Evolutionary conservation across 2,113 vertebrate genomes (phyloP).

Genomic region (Erpornis zantholeuca): DNA sequence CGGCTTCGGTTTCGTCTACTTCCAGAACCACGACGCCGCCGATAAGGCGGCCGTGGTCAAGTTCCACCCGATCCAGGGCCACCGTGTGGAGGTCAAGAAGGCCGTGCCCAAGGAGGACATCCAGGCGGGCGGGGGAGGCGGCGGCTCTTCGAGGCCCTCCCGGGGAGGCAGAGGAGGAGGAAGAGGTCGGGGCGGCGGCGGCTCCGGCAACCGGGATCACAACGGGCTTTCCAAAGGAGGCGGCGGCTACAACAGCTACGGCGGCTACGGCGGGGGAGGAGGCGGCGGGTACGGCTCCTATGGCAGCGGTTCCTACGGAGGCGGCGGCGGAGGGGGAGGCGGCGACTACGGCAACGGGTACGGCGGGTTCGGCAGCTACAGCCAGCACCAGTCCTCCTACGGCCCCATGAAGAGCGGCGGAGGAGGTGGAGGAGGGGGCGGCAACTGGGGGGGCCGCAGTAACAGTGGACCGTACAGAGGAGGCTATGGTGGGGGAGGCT

Average conservation of each 20-base stretch:
- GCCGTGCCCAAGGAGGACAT: conserved; percentile 91
- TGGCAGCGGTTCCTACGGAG: conserved; percentile 74
- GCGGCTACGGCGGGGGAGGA: conserved; percentile 76
- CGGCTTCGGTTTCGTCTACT: conserved; percentile 97
- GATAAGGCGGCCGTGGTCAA: conserved; percentile 95
- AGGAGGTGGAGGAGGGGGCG: conserved; percentile 83
- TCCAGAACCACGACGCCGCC: conserved; percentile 90
- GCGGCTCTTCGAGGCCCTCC: conserved; percentile 72
- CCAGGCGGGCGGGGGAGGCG: conserved; percentile 75
- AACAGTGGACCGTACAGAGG: conserved; percentile 85
- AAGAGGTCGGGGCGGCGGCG: conserved; percentile 78
- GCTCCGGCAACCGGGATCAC: conserved; percentile 75
- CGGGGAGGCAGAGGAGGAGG: conserved; percentile 77
- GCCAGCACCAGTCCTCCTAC: conserved; percentile 91
- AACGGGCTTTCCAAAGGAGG: conserved; percentile 81
- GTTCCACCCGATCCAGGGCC: conserved; percentile 89
- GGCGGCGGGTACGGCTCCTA: conserved; percentile 73
- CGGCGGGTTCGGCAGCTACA: conserved; percentile 91
- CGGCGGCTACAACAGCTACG: conserved; percentile 85
- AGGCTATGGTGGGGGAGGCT: conserved; percentile 82
- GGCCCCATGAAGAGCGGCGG: conserved; percentile 92
- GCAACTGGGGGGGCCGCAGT: conserved; percentile 85
- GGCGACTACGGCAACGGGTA: conserved; percentile 91
- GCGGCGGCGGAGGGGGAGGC: conserved; percentile 75
- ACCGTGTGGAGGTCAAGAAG: conserved; percentile 93